phyloP scores from a whole-genome alignment of 2,113 vertebrate species.

The Bostrychus sinensis region DNA sequence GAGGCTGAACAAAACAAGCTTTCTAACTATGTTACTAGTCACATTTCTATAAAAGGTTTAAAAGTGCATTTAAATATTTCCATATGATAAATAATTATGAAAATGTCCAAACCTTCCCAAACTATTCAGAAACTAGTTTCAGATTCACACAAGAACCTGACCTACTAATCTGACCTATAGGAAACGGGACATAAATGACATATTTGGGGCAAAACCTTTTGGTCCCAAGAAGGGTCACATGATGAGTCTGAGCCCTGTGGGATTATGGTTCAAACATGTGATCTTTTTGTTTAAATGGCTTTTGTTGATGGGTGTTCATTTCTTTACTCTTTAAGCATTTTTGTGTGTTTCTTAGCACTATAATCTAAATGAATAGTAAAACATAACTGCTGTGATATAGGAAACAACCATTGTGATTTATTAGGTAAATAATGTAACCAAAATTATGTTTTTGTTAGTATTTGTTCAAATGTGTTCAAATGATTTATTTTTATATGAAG shows the following conservation, averaged over 20 bases:
- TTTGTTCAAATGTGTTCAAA: conserved; percentile 24
- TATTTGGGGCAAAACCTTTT: conserved; percentile 2
- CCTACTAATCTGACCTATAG: background rate
- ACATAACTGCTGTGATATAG: too few species aligned
- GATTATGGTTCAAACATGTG: conserved; percentile 5
- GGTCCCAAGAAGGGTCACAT: conserved; percentile 23
- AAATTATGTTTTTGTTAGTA: conserved; percentile 10
- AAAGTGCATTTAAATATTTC: too few species aligned
- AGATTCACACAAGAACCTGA: too few species aligned
- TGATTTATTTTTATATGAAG: conserved; percentile 62
- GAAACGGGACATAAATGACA: background rate
- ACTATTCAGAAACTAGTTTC: too few species aligned
- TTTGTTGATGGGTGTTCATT: background rate
- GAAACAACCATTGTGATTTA: background rate
- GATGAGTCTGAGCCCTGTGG: conserved; percentile 17
- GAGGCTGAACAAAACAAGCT: too few species aligned
- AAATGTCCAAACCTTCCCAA: too few species aligned
- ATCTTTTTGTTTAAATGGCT: background rate
- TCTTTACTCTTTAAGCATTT: background rate
- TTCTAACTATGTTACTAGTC: too few species aligned
- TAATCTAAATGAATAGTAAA: too few species aligned
- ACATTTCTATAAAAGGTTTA: too few species aligned
- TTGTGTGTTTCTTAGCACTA: background rate
- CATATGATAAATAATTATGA: too few species aligned
- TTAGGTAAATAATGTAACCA: too few species aligned